These are phyloP conservation scores for Podarcis raffonei DNA, from an alignment of 2,113 vertebrate genomes.

Conservation along the genomic window DNA sequence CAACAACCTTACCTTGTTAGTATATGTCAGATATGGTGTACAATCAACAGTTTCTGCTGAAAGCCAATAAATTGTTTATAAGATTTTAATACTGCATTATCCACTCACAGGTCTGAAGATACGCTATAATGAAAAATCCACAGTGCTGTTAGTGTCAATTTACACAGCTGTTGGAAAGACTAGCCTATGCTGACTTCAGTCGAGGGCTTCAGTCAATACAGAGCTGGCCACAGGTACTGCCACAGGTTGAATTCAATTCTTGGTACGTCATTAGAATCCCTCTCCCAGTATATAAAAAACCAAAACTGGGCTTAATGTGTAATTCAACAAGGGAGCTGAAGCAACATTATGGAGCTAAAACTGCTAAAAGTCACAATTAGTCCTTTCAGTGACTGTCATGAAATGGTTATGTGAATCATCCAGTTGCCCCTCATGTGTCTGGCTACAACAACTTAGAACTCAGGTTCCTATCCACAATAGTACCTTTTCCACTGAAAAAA, in stretches of 20 bases:
- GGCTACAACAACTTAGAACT: too few relatives aligned
- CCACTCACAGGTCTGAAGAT: not conserved
- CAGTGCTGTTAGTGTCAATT: not conserved
- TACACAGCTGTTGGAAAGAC: not conserved
- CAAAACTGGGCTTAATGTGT: not conserved
- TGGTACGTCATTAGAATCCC: not conserved
- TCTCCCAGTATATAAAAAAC: not conserved
- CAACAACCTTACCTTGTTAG: too few relatives aligned
- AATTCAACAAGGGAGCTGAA: not conserved
- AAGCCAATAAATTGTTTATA: not conserved
- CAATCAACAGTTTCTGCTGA: not conserved
- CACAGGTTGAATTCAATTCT: not conserved
- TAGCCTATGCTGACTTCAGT: not conserved
- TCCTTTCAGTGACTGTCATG: not conserved
- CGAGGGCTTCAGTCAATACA: not conserved
- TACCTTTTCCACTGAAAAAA: not conserved
- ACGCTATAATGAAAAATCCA: not conserved
- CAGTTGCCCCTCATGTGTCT: not conserved
- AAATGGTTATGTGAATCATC: not conserved
- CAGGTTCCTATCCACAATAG: too few relatives aligned
- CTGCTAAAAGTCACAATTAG: not conserved
- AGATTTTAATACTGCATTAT: not conserved
- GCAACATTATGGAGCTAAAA: not conserved
- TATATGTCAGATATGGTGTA: too few relatives aligned
- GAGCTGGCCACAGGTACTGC: not conserved